Percentiles rank a stretch among this genome's conserved stretches.
phyloP scores from a whole-genome alignment of 2,888 invertebrate genomes.

The Dynastes tityus region DNA sequence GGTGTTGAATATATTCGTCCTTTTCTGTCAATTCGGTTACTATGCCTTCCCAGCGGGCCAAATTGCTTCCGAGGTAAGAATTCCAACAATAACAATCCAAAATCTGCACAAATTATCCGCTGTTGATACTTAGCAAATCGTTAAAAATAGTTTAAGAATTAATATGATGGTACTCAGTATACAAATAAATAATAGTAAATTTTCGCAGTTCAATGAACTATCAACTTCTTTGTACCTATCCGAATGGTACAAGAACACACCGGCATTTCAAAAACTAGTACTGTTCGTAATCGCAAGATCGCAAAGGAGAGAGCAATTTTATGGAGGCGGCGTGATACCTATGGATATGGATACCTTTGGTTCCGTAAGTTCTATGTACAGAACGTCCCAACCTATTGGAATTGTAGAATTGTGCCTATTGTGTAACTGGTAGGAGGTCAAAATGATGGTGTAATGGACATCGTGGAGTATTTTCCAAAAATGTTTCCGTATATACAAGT shows the following conservation, averaged over 20 bases:
- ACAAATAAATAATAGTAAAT: no score
- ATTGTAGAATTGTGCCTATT: no score
- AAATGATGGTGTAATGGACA: no score
- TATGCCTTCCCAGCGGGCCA: not conserved
- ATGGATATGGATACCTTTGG: conserved; percentile 17
- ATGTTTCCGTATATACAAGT: no score
- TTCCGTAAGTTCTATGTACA: not conserved
- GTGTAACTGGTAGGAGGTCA: no score
- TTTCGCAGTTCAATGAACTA: not conserved
- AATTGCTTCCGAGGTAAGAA: not conserved
- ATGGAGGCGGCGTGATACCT: not conserved
- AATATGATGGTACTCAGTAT: no score
- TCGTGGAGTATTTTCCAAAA: no score
- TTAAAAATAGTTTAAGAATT: no score
- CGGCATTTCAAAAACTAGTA: not conserved
- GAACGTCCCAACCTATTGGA: no score
- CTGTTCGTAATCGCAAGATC: not conserved
- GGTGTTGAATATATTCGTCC: not conserved
- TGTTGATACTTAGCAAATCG: no score
- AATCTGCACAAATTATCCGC: not conserved
- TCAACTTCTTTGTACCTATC: conserved; percentile 3
- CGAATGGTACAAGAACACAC: conserved; percentile 5
- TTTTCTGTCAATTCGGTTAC: conserved; percentile 3
- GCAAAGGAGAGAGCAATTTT: not conserved
- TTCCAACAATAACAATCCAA: not conserved